Base-by-base conservation (phyloP, 2,113 vertebrate species). In the Monarcha castaneiventris region DNA sequence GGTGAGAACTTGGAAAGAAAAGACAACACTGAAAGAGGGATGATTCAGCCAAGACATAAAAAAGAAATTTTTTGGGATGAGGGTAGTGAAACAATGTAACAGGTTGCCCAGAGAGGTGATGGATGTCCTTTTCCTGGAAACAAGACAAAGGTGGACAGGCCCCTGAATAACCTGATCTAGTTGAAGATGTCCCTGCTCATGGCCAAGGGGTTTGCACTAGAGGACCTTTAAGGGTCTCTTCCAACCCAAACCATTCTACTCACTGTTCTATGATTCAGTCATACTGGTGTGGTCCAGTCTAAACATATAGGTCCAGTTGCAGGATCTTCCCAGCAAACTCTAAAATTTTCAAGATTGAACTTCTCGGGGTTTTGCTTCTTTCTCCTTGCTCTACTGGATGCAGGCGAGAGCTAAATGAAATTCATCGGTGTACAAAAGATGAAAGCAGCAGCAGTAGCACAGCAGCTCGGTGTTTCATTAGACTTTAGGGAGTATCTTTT, bases 121-220 rank as follows among this genome's bases (percentile, higher is more conserved):
- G 11, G 33, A 33, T 66, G 13, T 26, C 10, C 14, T 26, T 51
- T 35, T 16, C 29, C 22, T 62, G 30, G 48, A 52, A 67, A 26
- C 3, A 10, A 5, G 10, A 16, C 17, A 22, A 58, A 41, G 25
- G 2, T 52, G 43, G 25, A 51, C 0, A 2, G 26, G 7, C 3
- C 19, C 43, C 12, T 84, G 44, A 44, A 33, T 32, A 66, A 9
- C 17, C 10, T 67, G 16, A 15, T 37, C 11, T 9, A 14, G 9
- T 43, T 39, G 27, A 48, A 51, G 21, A 17, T 59, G 39, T 69
- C 27, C 32, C 7, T 76, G n/a, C 39, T 39, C 0, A 4, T 19
- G 16, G 49, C 6, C 1, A 2, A 41, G 26, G 8, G 4, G 2
- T 0, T 25, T 62, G 44, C 25, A 11, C 13, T 39, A 29, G 27